Percentiles rank a stretch among this genome's conserved stretches.
Conservation (phyloP, 1,140 invertebrate species). For the Bacillus rossius region DNA sequence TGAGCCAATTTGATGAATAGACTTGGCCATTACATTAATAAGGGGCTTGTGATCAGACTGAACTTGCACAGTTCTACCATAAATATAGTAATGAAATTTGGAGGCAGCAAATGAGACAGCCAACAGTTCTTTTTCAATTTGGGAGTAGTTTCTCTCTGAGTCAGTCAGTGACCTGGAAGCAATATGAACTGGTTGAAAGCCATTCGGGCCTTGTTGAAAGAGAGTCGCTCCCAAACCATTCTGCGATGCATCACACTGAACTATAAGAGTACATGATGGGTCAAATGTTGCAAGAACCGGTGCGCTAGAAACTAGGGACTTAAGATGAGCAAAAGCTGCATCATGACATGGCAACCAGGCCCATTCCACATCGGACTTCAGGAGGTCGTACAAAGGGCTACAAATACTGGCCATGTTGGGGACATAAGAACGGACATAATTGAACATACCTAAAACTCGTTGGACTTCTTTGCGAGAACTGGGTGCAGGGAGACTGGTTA, state of each 20-base stretch:
- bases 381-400: neutral
- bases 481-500: neutral
- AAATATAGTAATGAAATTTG: conserved; percentile 27
- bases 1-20: conserved; percentile 30
- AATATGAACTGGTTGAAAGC: conserved; percentile 12
- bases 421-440: neutral
- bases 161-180: conserved; percentile 27
- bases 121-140: conserved; percentile 30
- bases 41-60: conserved; percentile 27
- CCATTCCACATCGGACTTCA: neutral
- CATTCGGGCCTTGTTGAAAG: conserved; percentile 15
- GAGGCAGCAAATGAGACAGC: conserved; percentile 24
- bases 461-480: neutral
- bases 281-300: neutral
- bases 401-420: neutral
- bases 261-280: neutral
- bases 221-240: neutral
- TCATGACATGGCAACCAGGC: neutral
- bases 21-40: conserved; percentile 35
- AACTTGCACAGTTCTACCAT: conserved; percentile 18
- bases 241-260: neutral
- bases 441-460: neutral
- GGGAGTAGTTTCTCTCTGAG: conserved; percentile 28
- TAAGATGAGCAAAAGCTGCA: neutral
- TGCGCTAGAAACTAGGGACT: neutral